phyloP scores from a whole-genome alignment of 2,113 vertebrate genomes.

The Pelodiscus sinensis region DNA sequence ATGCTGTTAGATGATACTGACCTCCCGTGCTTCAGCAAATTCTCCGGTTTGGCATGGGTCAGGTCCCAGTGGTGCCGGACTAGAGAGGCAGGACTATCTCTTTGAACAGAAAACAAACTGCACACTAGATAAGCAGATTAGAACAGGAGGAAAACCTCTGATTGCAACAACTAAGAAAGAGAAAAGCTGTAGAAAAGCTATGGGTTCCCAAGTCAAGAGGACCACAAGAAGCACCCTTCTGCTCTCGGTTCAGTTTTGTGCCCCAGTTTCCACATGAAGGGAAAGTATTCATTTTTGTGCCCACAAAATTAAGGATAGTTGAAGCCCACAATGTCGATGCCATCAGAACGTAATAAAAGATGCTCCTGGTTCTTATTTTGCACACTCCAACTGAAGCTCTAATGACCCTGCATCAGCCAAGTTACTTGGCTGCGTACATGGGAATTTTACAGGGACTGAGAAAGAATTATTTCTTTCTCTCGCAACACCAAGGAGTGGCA shows the following conservation, averaged over 20 bases:
- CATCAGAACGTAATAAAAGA: not conserved
- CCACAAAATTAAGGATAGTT: not conserved
- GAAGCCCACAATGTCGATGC: not conserved
- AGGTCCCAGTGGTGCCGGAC: no score
- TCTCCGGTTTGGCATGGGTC: no score
- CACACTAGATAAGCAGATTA: not conserved
- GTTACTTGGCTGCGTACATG: not conserved
- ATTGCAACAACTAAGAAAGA: not conserved
- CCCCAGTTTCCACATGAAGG: not conserved
- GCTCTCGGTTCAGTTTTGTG: not conserved
- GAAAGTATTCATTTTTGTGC: not conserved
- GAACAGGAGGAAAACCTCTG: not conserved
- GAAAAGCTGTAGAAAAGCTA: not conserved
- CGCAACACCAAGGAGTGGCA: not conserved
- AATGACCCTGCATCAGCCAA: not conserved
- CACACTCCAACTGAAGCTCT: not conserved
- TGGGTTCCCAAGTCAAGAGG: not conserved
- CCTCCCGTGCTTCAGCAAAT: no score
- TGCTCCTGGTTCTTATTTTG: not conserved
- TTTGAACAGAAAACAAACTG: not conserved
- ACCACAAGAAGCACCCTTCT: not conserved
- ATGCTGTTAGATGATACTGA: no score
- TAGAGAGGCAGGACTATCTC: not conserved
- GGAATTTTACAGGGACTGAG: not conserved
- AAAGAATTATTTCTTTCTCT: not conserved